A percentile compares a stretch with the other conserved stretches of the same genome.
These are phyloP conservation scores for Tanypteryx hageni DNA, from an alignment of 2,888 invertebrate genomes.

Conservation along the genomic window DNA sequence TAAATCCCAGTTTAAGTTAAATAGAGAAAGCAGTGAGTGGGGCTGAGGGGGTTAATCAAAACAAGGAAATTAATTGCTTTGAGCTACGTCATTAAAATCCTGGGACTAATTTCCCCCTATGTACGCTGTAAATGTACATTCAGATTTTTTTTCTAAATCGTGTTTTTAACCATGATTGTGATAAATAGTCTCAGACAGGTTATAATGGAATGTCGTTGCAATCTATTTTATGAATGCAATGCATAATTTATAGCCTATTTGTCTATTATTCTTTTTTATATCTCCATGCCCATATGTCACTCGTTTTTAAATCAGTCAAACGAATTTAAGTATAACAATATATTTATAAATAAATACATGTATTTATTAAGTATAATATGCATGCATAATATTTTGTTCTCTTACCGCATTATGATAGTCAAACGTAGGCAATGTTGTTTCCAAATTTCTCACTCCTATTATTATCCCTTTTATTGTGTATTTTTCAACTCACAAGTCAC, in stretches of 20 bases:
- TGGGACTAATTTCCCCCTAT: too few relatives aligned
- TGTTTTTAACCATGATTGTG: background rate
- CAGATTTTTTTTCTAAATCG: background rate
- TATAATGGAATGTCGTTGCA: background rate
- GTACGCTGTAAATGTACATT: too few relatives aligned
- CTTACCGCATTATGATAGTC: background rate
- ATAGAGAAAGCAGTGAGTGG: too few relatives aligned
- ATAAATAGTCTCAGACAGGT: background rate
- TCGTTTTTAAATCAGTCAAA: background rate
- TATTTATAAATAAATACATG: background rate
- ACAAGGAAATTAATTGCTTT: too few relatives aligned
- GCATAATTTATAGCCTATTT: background rate
- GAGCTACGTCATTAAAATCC: too few relatives aligned
- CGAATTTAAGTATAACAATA: background rate
- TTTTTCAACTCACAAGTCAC: background rate
- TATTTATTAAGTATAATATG: background rate
- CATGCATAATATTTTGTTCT: background rate
- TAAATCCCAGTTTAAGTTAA: too few relatives aligned
- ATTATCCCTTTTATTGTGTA: background rate
- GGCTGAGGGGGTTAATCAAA: too few relatives aligned
- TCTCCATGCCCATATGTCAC: background rate
- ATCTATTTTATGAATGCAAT: background rate
- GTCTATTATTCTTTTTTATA: background rate
- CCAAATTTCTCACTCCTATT: background rate
- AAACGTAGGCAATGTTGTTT: background rate